Conservation (phyloP, 2,888 invertebrate species). For the Sarcophaga variegata region DNA sequence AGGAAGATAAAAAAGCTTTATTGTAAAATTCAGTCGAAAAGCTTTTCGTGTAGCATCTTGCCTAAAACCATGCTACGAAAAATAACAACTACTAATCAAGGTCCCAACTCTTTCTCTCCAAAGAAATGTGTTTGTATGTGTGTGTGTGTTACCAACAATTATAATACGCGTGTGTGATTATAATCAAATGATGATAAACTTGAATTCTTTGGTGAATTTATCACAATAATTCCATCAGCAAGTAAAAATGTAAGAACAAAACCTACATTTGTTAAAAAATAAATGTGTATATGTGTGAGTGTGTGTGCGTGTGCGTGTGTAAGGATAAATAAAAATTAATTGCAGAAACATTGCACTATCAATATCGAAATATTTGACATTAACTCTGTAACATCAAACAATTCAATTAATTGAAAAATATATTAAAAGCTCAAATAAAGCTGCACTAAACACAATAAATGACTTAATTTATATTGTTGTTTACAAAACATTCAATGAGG, state of each 20-base stretch:
- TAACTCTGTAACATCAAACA: background rate
- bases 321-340: constrained; percentile 1
- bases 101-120: constrained; percentile 20
- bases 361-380: background rate
- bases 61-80: constrained; percentile 39
- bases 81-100: constrained; percentile 36
- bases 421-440: background rate
- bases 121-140: constrained; percentile 4
- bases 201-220: constrained; percentile 23
- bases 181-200: constrained; percentile 51
- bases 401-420: background rate
- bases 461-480: background rate
- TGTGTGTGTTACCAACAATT: background rate
- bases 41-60: constrained; percentile 39
- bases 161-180: constrained; percentile 38
- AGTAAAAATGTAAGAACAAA: constrained; percentile 40
- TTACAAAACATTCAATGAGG: background rate
- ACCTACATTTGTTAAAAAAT: too few relatives aligned
- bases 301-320: too few relatives aligned
- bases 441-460: background rate
- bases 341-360: background rate
- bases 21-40: background rate
- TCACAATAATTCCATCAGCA: constrained; percentile 36
- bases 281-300: too few relatives aligned
- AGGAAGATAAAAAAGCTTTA: constrained; percentile 6